Conservation (phyloP, 2,113 vertebrate species). For the Salvelinus fontinalis region DNA sequence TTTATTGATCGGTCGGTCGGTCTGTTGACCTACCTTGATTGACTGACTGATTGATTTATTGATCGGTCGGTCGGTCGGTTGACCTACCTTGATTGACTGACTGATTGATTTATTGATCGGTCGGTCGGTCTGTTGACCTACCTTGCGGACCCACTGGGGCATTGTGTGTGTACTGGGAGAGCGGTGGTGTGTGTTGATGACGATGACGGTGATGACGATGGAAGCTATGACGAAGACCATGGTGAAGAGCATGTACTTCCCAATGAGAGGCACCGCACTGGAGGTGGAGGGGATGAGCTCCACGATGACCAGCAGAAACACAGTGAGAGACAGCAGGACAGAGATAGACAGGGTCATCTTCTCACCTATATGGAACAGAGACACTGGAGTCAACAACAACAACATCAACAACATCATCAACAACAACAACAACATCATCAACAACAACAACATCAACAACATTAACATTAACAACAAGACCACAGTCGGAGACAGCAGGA, state of each 20-base stretch:
- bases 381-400: background rate
- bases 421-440: background rate
- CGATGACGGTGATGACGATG: conserved; percentile 95
- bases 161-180: conserved; percentile 96
- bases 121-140: conserved; percentile 51
- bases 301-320: conserved; percentile 97
- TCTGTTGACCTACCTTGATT: conserved; percentile 76
- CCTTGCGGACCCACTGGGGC: conserved; percentile 94
- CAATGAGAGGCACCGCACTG: conserved; percentile 92
- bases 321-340: conserved; percentile 94
- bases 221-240: conserved; percentile 97
- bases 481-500: conserved; percentile 76
- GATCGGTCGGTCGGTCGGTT: no score
- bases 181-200: conserved; percentile 98
- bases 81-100: no score
- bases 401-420: conserved; percentile 22
- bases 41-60: no score
- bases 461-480: conserved; percentile 10
- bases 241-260: conserved; percentile 99
- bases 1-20: background rate
- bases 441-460: no score
- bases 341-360: conserved; percentile 97
- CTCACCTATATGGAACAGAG: conserved; percentile 77
- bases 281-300: conserved; percentile 98
- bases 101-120: background rate